Evolutionary conservation across 2,113 vertebrate genomes (phyloP).

Genomic region (Corapipo altera): DNA sequence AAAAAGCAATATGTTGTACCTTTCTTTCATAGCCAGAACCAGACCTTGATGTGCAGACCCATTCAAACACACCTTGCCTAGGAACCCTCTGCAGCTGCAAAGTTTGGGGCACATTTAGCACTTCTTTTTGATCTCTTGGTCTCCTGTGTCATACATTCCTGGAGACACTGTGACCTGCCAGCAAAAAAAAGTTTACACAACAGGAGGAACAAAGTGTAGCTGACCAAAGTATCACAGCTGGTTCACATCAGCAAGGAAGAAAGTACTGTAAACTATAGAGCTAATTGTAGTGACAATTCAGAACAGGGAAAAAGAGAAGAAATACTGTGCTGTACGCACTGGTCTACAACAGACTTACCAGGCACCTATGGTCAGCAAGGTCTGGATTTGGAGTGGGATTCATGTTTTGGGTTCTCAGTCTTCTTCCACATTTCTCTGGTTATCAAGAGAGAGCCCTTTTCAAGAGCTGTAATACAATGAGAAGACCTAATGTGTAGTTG

Average conservation of each 20-base stretch:
- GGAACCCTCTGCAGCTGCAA: neutral
- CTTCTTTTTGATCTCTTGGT: neutral
- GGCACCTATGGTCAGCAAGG: fast-evolving
- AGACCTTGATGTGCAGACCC: neutral
- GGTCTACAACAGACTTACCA: neutral
- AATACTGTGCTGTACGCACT: neutral
- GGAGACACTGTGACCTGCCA: neutral
- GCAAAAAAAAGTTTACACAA: neutral
- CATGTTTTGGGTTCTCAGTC: neutral
- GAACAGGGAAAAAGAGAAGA: neutral
- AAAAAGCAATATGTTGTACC: neutral
- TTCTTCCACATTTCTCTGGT: neutral
- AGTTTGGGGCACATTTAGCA: neutral
- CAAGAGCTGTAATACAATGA: neutral
- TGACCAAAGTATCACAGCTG: neutral
- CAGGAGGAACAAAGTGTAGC: neutral
- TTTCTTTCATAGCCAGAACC: neutral
- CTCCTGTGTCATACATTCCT: neutral
- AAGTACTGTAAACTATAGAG: neutral
- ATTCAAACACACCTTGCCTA: fast-evolving
- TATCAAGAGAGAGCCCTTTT: neutral
- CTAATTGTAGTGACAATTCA: neutral
- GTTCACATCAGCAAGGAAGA: neutral
- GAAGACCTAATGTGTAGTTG: neutral
- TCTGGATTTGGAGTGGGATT: neutral